Conservation (phyloP, 2,113 vertebrate species). For the Centropristis striata region DNA sequence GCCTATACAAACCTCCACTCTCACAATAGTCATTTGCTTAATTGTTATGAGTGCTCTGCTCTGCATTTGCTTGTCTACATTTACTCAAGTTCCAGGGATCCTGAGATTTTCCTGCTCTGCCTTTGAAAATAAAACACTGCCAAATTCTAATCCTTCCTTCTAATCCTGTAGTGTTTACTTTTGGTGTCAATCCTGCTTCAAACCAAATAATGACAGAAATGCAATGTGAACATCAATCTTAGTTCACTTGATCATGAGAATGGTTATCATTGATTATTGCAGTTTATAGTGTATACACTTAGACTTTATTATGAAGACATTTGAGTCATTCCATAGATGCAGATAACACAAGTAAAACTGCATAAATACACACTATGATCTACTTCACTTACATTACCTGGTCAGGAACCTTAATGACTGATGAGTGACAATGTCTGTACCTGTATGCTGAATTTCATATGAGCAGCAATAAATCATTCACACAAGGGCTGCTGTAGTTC, state of each 20-base stretch:
- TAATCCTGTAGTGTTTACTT: slow-evolving; percentile 18
- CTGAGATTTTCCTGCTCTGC: slow-evolving; percentile 16
- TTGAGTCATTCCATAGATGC: not conserved
- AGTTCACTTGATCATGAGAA: not conserved
- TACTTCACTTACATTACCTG: not conserved
- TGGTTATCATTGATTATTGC: not conserved
- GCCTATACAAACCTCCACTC: slow-evolving; percentile 37
- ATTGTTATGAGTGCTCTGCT: slow-evolving; percentile 39
- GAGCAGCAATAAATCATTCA: slow-evolving; percentile 27
- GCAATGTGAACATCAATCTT: not conserved
- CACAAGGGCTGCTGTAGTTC: slow-evolving; percentile 15
- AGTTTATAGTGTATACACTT: not conserved
- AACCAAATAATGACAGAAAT: slow-evolving; percentile 3
- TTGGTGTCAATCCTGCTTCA: not conserved
- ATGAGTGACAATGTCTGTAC: slow-evolving; percentile 19
- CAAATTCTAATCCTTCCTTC: not conserved
- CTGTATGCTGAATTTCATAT: slow-evolving; percentile 18
- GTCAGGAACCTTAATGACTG: not conserved
- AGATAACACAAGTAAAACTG: not conserved
- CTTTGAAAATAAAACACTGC: not conserved
- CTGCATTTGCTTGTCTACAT: slow-evolving; percentile 21
- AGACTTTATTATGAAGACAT: not conserved
- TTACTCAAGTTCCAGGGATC: not conserved
- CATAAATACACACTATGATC: not conserved
- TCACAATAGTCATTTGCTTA: slow-evolving; percentile 26